These are phyloP conservation scores for Coregonus sp. DNA, from an alignment of 2,797 vertebrate genomes.

Conservation along the genomic window DNA sequence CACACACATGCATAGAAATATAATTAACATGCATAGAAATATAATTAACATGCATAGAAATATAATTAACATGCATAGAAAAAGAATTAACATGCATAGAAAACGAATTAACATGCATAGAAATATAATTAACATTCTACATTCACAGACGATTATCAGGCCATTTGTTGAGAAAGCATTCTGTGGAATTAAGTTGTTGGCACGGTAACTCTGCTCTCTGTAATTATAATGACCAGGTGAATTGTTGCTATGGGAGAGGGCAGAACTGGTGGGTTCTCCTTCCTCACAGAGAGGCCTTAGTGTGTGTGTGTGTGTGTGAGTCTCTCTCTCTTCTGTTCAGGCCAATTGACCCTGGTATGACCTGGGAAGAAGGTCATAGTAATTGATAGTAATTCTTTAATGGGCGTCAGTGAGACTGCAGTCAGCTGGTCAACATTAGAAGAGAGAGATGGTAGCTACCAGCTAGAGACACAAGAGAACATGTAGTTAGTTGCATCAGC, in stretches of 20 bases:
- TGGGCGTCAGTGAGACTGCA: conserved; percentile 37
- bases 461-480: conserved; percentile 8
- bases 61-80: too few species aligned
- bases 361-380: conserved; percentile 34
- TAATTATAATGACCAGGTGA: conserved; percentile 5
- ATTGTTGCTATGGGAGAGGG: background rate
- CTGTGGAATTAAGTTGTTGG: background rate
- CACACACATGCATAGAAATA: too few species aligned
- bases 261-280: background rate
- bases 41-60: too few species aligned
- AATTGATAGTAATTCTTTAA: conserved; percentile 31
- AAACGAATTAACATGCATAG: too few species aligned
- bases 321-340: background rate
- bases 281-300: background rate
- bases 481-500: conserved; percentile 20
- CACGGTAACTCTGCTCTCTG: background rate
- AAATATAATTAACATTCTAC: too few species aligned
- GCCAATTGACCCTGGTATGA: conserved; percentile 27
- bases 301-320: background rate
- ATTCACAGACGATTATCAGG: too few species aligned
- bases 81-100: too few species aligned
- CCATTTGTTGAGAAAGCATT: background rate
- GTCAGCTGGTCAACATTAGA: conserved; percentile 42
- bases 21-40: too few species aligned
- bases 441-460: background rate